phyloP scores from a whole-genome alignment of 2,113 vertebrate species.

The Tragelaphus imberbis region DNA sequence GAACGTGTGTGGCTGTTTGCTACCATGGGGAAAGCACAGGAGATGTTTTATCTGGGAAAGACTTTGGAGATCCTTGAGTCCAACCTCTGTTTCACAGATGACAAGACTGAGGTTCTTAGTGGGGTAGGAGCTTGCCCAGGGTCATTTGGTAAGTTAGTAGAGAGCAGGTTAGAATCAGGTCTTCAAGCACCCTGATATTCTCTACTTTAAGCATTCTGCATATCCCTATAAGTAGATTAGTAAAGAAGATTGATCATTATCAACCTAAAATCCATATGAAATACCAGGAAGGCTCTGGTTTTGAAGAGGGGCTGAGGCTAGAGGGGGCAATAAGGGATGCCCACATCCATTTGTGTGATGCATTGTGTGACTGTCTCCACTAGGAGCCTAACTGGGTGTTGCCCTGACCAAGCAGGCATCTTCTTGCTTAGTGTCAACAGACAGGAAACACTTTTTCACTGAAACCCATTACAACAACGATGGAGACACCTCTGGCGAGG shows the following conservation, averaged over 20 bases:
- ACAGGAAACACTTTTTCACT: slow-evolving; percentile 59
- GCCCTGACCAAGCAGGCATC: not conserved
- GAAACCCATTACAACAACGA: slow-evolving; percentile 57
- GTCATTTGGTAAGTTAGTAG: not conserved
- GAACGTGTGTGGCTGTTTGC: not conserved
- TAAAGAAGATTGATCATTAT: not conserved
- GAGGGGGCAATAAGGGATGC: rapidly evolving
- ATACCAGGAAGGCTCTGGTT: not conserved
- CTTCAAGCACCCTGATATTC: not conserved
- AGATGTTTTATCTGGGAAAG: not conserved
- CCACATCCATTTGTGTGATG: not conserved
- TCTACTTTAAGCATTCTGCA: not conserved
- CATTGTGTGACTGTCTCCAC: rapidly evolving
- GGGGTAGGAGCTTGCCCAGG: not conserved
- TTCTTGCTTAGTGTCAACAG: slow-evolving; percentile 48
- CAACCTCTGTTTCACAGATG: not conserved
- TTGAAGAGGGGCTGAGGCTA: no score
- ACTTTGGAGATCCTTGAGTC: not conserved
- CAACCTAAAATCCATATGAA: not conserved
- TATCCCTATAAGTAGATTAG: not conserved
- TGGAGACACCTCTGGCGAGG: slow-evolving; percentile 55
- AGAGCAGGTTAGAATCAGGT: not conserved
- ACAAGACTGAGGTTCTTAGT: not conserved
- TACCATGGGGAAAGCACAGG: not conserved
- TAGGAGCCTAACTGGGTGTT: not conserved